Evolutionary conservation across 2,113 vertebrate species (phyloP).

Genomic region (Xiphias gladius): DNA sequence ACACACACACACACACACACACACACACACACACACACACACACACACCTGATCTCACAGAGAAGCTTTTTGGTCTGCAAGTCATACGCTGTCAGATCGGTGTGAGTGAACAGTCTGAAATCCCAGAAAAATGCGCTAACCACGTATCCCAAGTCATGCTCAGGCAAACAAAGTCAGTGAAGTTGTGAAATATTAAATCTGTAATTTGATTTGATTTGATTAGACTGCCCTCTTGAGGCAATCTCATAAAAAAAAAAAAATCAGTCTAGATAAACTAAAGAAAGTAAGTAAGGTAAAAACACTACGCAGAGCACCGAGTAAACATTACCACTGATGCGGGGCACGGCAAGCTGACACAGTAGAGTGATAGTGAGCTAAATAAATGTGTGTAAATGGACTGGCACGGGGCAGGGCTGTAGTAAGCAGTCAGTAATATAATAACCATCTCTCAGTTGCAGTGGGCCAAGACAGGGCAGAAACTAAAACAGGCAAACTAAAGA

Average conservation of each 20-base stretch:
- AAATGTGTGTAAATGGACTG: conserved; percentile 46
- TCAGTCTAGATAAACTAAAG: accelerated
- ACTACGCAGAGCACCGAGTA: neutral
- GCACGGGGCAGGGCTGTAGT: conserved; percentile 37
- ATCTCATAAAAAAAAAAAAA: conserved; percentile 4
- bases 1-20: conserved; percentile 20
- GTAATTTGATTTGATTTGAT: conserved; percentile 44
- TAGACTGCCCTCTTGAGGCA: conserved; percentile 72
- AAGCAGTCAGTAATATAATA: conserved; percentile 53
- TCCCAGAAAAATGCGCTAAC: conserved; percentile 1
- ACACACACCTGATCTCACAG: conserved; percentile 26
- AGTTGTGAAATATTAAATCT: conserved; percentile 27
- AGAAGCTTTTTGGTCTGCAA: neutral
- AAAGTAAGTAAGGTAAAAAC: neutral
- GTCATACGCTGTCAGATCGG: conserved; percentile 3
- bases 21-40: conserved; percentile 22
- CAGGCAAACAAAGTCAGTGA: neutral
- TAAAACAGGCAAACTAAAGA: neutral
- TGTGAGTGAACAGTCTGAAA: neutral
- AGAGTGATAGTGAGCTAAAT: conserved; percentile 37
- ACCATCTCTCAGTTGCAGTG: conserved; percentile 33
- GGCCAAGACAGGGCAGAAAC: neutral
- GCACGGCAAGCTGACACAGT: conserved; percentile 6
- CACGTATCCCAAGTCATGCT: neutral
- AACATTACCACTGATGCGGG: neutral